A percentile compares a stretch with the other conserved stretches of the same genome.
Evolutionary conservation across 2,888 invertebrate genomes (phyloP).

Genomic region (Leuctra nigra): DNA sequence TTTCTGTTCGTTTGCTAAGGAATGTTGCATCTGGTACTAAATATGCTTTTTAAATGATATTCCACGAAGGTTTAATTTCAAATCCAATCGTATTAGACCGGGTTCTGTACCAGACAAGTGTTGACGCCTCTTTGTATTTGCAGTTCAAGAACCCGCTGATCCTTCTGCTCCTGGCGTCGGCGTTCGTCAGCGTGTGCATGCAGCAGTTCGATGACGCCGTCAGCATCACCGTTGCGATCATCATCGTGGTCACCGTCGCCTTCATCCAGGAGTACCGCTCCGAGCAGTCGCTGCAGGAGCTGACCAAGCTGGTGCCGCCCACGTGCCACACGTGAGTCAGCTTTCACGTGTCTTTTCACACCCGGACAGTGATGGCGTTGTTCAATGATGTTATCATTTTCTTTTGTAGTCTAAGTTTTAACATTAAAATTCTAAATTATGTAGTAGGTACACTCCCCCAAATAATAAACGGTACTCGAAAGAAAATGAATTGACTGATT

Average conservation of each 20-base stretch:
- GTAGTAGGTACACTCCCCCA: too few species aligned
- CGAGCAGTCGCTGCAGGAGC: constrained; percentile 94
- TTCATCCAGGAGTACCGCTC: constrained; percentile 99
- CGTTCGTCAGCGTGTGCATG: constrained; percentile 92
- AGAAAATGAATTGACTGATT: too few species aligned
- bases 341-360: neutral
- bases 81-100: too few species aligned
- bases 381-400: neutral
- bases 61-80: too few species aligned
- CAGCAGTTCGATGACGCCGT: constrained; percentile 98
- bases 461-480: too few species aligned
- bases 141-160: constrained; percentile 98
- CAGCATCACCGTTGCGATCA: constrained; percentile 91
- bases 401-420: too few species aligned
- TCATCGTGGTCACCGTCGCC: constrained; percentile 97
- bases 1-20: too few species aligned
- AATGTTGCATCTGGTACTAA: too few species aligned
- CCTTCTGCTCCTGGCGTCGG: constrained; percentile 85
- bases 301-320: constrained; percentile 96
- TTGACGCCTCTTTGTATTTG: constrained; percentile 37
- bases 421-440: too few species aligned
- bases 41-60: too few species aligned
- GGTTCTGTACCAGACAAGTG: too few species aligned
- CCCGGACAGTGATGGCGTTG: neutral
- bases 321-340: constrained; percentile 77